Evolutionary conservation across 2,797 vertebrate species (phyloP), one percentile per base, ranked within the genome.

Genomic region (Yasuhikotakia modesta): DNA sequence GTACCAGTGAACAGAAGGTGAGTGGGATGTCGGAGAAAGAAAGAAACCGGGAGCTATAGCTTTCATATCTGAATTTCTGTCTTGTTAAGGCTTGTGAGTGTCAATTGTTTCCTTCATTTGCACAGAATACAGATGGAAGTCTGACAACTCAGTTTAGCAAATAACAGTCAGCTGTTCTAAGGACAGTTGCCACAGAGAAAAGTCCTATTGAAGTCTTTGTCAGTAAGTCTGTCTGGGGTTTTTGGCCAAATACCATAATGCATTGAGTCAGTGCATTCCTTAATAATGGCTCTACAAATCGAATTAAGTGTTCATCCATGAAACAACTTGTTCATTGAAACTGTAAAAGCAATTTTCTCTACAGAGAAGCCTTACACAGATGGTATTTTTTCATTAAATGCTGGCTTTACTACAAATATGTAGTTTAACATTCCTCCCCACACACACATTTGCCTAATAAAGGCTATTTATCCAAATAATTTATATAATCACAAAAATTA

Each of bases 1-100:
- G 14, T 68, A 65, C 6, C n/a, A 72, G 75, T 19, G 10, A 45
- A 48, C 61, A 73, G 53, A 46, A 63, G 63, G 22, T 78, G 65
- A 78, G 70, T 69, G 64, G 70, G 70, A 60, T 67, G 53, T 32
- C 17, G 45, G 13, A 73, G 48, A 68, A 30, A 55, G 19, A 58
- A 27, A 45, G 11, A 53, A 71, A 79, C 53, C 2, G 6, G 22
- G 72, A 75, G 22, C 72, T 48, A 35, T 46, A 39, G 71, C 66
- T 73, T 67, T 80, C 58, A 68, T 64, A 55, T 45, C 17, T 66
- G 69, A 45, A 65, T 72, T 66, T 69, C 79, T 58, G 21, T 70
- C 65, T 71, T 76, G 79, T 79, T 79, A 73, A 81, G 61, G 55
- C 72, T 69, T 81, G 76, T 74, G 48, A 75, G 17, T 55, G 35